Evolutionary conservation across 2,113 vertebrate genomes (phyloP).

Genomic region (Mus musculus): DNA sequence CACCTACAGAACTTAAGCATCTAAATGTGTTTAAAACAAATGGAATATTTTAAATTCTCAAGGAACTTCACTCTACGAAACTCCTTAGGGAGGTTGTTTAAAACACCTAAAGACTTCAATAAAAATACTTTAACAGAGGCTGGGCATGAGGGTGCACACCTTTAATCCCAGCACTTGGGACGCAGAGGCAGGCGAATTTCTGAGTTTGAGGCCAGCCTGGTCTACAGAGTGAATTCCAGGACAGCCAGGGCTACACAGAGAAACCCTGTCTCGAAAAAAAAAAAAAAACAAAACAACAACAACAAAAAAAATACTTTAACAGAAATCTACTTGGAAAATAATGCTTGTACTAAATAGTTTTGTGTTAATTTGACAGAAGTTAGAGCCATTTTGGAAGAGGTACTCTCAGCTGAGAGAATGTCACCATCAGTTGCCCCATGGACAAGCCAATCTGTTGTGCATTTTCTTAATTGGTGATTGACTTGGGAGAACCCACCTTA

Average conservation of each 20-base stretch:
- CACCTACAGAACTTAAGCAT: neutral
- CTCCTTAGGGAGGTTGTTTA: neutral
- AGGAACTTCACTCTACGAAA: neutral
- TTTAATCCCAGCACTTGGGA: too few species aligned
- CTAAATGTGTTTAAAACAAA: slow-evolving; percentile 34
- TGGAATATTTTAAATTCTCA: slow-evolving; percentile 42
- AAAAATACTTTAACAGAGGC: neutral
- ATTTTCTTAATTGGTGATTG: neutral
- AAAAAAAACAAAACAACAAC: too few species aligned
- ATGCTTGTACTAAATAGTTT: neutral
- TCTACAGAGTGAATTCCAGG: too few species aligned
- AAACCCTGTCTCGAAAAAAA: too few species aligned
- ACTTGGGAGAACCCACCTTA: too few species aligned
- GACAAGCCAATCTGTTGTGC: neutral
- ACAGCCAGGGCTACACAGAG: too few species aligned
- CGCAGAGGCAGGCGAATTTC: too few species aligned
- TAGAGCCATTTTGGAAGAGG: neutral
- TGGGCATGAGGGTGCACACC: too few species aligned
- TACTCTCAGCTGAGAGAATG: neutral
- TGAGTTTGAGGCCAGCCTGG: too few species aligned
- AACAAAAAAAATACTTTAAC: neutral
- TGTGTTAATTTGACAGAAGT: neutral
- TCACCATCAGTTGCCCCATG: neutral
- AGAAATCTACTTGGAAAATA: slow-evolving; percentile 39
- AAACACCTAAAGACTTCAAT: neutral